These are phyloP conservation scores for Spheniscus humboldti DNA, from an alignment of 2,797 vertebrate species.

Conservation along the genomic window DNA sequence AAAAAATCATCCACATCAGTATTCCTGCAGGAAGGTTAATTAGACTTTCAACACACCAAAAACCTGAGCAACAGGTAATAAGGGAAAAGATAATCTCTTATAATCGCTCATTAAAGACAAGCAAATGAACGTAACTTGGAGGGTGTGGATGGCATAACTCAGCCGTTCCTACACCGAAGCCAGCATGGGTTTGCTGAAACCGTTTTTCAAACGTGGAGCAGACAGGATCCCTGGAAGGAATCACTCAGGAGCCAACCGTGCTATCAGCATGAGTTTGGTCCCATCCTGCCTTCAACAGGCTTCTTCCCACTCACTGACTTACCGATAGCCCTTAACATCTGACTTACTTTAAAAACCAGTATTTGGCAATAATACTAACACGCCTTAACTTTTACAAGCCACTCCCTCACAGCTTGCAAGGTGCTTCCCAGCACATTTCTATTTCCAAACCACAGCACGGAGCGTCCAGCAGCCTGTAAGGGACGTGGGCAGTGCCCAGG, in stretches of 20 bases:
- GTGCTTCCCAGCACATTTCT: not conserved
- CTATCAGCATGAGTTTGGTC: not conserved
- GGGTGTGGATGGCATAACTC: not conserved
- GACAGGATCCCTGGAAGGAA: not conserved
- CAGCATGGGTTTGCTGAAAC: not conserved
- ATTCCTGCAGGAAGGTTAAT: slow-evolving; percentile 14
- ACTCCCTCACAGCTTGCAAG: not conserved
- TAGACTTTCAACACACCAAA: not conserved
- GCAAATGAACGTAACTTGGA: not conserved
- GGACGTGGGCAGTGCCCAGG: not conserved
- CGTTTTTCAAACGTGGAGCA: fast-evolving
- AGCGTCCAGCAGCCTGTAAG: not conserved
- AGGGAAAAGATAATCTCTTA: slow-evolving; percentile 11
- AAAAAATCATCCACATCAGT: not conserved
- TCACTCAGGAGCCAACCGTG: not conserved
- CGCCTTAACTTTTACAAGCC: not conserved
- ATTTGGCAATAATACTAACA: not conserved
- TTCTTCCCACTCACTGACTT: not conserved
- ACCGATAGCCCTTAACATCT: not conserved
- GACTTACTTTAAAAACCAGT: not conserved
- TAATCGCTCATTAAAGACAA: not conserved
- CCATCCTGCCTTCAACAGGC: not conserved
- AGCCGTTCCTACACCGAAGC: not conserved
- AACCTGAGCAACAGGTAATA: slow-evolving; percentile 56
- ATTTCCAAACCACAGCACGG: not conserved